Base-by-base conservation (phyloP, 2,113 vertebrate species). In the Vulpes vulpes region DNA sequence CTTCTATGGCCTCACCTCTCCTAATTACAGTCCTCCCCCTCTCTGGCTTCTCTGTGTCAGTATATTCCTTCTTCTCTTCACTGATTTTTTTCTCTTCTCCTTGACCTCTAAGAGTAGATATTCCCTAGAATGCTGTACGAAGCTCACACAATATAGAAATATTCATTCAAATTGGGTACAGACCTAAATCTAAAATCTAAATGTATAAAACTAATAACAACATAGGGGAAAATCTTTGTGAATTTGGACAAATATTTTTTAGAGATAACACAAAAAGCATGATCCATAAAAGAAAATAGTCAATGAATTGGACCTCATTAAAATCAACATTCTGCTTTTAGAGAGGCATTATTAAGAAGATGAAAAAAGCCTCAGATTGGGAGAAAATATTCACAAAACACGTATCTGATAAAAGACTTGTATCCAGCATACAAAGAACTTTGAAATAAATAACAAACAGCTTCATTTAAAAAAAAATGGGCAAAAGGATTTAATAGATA, bases 381-480 rank as follows among this genome's bases (percentile, higher is more conserved):
- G 15, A 88, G 60, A 57, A 87, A 76, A 80, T 94, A 85, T 62
- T 94, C 80, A 49, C 3, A 92, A 51, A 73, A 55, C 19, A 35
- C 19, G 11, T 87, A 81, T 25, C 25, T 59, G 73, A 81, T 92
- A 59, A 89, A 96, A 82, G 57, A 38, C 35, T 97, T 97, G 2
- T 94, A 89, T 69, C 49, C 59, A 74, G 16, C 96, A 67, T 62
- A 57, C 49, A 89, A 92, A 92, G 12, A 96, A 76, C 19, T 90
- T 27, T 94, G 78, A 84, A 57, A 43, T 82, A 96, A 89, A 57
- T 49, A 76, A 25, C 25, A 89, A 94, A 84, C 8, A 69, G 43
- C 35, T n/a, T 35, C 55, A 7, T 91, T 95, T 73, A 93, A 65
- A 27, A 38, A 38, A 79, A 62, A n/a, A 49, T 25, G 16, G 35